Evolutionary conservation across 2,888 invertebrate species (phyloP), one percentile per base, ranked within the genome.

Genomic region (Leptopterna dolabrata): DNA sequence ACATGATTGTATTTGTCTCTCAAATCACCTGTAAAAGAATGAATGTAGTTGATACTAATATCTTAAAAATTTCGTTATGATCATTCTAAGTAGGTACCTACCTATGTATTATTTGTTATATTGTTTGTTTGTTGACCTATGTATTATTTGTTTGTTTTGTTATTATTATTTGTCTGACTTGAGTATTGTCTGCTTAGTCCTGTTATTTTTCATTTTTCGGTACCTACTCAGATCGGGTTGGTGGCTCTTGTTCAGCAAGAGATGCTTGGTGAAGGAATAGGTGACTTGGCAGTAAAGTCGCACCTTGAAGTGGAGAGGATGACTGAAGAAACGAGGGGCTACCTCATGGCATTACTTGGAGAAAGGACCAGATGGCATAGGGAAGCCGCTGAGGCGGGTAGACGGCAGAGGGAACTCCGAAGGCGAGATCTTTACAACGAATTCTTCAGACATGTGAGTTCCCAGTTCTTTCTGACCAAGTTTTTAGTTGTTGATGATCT

Each of bases 381-480:
- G 0, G 97, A 97, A 91, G 96, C 97, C 0, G 95, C 94, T 11
- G 97, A 97, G 91, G 95, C 96, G 1, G 96, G 97, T 0, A 92
- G 95, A 80, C 92, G 96, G 27, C 96, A 97, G 91, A 93, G 94
- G 80, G 97, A 97, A 91, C 94, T 95, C 89, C 93, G 95, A 86
- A 92, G 95, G 55, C 92, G 96, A 7, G 91, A 94, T 9, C 95
- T 96, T 90, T 95, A 96, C 89, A 96, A 97, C 90, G 95, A 96
- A 91, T 94, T 97, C 91, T 97, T 96, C 91, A 95, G 94, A 91
- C 95, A 95, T 82, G 88, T 89, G 2, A 78, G 78, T 47, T 45
- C 16, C 47, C 47, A 36, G 4, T 47, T 47, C 7, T 14, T 13
- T 1, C 47, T 47, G 43, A 43, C 11, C 43, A 43, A 3, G 16